phyloP scores from a whole-genome alignment of 2,888 invertebrate genomes.

The Chymomyza amoena region DNA sequence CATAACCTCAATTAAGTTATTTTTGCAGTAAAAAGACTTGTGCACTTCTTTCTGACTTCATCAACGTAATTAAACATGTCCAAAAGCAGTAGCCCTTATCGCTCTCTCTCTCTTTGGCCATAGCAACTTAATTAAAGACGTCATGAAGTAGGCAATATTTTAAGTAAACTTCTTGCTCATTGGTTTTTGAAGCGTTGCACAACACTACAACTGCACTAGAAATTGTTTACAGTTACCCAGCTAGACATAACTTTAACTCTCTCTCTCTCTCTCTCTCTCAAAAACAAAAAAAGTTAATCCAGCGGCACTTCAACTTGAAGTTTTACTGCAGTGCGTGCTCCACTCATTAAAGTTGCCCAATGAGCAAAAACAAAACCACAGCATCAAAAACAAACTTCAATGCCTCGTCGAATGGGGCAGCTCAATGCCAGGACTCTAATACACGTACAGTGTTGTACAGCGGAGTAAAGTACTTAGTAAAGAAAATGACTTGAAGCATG shows the following conservation, averaged over 20 bases:
- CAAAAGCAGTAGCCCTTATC: background rate
- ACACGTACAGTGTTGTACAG: background rate
- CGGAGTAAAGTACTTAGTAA: background rate
- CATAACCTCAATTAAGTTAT: too few species aligned
- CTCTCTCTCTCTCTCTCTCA: background rate
- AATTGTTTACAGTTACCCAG: slow-evolving; percentile 47
- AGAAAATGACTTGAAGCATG: slow-evolving; percentile 13
- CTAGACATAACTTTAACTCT: background rate
- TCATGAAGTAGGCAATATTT: background rate
- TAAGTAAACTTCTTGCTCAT: background rate
- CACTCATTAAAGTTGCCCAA: slow-evolving; percentile 61
- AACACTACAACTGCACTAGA: slow-evolving; percentile 29
- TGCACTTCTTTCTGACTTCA: too few species aligned
- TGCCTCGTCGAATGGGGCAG: background rate
- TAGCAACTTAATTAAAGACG: background rate
- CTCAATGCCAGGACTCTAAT: background rate
- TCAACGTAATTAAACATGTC: background rate
- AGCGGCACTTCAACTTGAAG: slow-evolving; percentile 3
- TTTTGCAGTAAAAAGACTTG: too few species aligned
- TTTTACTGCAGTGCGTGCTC: slow-evolving; percentile 29
- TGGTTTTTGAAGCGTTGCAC: background rate
- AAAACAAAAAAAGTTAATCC: slow-evolving; percentile 10
- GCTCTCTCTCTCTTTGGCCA: background rate
- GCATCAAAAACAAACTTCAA: slow-evolving; percentile 25
- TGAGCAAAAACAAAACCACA: slow-evolving; percentile 33